Evolutionary conservation across 2,113 vertebrate genomes (phyloP), one percentile per base, ranked within the genome.

Genomic region (Procavia capensis): DNA sequence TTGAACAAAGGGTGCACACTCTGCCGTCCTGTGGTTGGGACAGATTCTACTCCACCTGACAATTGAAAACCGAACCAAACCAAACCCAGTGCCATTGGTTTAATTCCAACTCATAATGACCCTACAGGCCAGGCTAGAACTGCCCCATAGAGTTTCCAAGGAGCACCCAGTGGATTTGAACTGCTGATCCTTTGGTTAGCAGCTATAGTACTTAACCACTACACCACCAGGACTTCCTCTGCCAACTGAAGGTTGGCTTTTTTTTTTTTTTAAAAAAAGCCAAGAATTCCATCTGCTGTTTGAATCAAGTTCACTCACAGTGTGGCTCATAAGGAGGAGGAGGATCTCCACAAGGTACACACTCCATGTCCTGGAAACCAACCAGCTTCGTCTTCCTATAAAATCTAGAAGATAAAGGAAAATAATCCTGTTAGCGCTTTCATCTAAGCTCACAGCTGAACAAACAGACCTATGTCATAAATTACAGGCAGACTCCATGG

Each of bases 321-420:
- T 99, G 99, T 22, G 99, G 99, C 92, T 99, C 99, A 80, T 99
- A 99, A 1, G 99, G 99, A 96, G 99, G 99, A 11, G 99, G 99
- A 24, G 99, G 99, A 95, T 99, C 99, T 86, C 99, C 99, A 96
- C 99, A 99, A 50, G 99, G 99, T 96, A 99, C 99, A 91, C 99
- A 99, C 97, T 99, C 99, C 99, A 99, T 99, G 96, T 99, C 99
- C 96, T 99, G 99, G 98, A 99, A 99, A 83, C 99, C 99, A 91
- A 99, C 99, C 90, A 99, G 98, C 95, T 99, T 99, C 1, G 99
- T 99, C 98, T 99, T 99, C 97, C 99, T 99, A 94, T 99, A 99
- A 98, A 99, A 99, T 76, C 99, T 99, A 98, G 83, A 96, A 98
- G 94, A 97, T 2, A 95, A 94, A 93, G 34, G 22, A 95, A 90